These are phyloP conservation scores for Drosophila lacicola DNA, from an alignment of 2,888 invertebrate species.

Conservation along the genomic window DNA sequence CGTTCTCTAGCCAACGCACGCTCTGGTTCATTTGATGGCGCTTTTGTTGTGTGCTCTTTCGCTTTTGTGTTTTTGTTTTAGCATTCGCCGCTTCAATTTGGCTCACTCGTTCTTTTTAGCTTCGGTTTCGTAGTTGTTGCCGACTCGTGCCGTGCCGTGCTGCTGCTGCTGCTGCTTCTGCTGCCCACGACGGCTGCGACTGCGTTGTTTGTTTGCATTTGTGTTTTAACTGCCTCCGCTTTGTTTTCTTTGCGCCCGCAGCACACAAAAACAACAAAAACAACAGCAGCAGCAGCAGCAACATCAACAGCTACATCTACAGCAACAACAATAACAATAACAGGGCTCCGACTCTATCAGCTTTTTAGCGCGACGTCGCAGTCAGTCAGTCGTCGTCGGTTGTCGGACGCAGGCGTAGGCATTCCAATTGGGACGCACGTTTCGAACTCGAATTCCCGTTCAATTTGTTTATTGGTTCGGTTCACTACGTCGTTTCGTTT, in stretches of 20 bases:
- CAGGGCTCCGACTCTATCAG: conserved; percentile 68
- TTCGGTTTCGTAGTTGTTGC: conserved; percentile 52
- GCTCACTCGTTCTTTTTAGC: conserved; percentile 61
- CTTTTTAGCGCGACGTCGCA: conserved; percentile 62
- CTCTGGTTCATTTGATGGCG: conserved; percentile 31
- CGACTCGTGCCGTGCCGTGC: conserved; percentile 51
- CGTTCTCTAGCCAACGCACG: conserved; percentile 7
- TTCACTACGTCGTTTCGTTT: conserved; percentile 41
- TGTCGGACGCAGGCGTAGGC: conserved; percentile 71
- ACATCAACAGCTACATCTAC: conserved; percentile 6
- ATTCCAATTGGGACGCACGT: conserved; percentile 67
- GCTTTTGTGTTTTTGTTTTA: conserved; percentile 57
- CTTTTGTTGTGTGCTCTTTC: conserved; percentile 37
- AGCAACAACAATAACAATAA: conserved; percentile 44
- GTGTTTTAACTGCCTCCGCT: conserved; percentile 70
- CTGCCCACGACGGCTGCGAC: conserved; percentile 53
- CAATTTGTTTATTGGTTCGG: conserved; percentile 55
- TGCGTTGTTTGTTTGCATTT: conserved; percentile 73
- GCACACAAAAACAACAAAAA: conserved; percentile 60
- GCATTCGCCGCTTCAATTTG: conserved; percentile 67
- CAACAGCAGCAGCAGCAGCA: conserved; percentile 21
- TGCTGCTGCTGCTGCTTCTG: conserved; percentile 26
- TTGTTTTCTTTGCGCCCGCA: conserved; percentile 61
- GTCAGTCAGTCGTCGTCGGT: conserved; percentile 69
- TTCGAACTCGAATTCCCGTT: conserved; percentile 59